Conservation (phyloP, 2,888 invertebrate species). For the Chloromyia formosa region DNA sequence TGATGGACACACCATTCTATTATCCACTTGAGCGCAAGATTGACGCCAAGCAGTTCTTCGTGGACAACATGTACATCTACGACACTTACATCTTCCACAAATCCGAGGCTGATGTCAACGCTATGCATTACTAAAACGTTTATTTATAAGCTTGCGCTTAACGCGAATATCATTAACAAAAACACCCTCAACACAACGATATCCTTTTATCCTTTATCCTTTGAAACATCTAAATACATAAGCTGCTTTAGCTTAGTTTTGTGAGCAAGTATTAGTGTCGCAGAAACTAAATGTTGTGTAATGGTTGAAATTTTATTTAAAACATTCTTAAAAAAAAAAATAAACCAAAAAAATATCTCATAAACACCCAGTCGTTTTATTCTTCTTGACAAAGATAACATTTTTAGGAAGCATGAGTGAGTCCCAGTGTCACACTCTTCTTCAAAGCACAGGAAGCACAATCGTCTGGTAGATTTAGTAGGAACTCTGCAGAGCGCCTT, state of each 20-base stretch:
- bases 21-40: constrained; percentile 80
- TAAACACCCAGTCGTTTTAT: not conserved
- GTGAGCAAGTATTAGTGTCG: constrained; percentile 42
- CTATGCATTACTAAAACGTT: constrained; percentile 45
- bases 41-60: constrained; percentile 69
- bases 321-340: constrained; percentile 26
- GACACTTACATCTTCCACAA: constrained; percentile 75
- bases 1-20: constrained; percentile 68
- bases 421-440: no score
- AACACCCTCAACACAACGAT: not conserved
- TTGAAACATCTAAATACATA: constrained; percentile 8
- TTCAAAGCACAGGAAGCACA: no score
- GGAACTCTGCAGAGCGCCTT: no score
- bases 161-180: not conserved
- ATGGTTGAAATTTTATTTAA: constrained; percentile 11
- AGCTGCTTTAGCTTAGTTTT: constrained; percentile 40
- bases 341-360: constrained; percentile 18
- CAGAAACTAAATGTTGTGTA: constrained; percentile 15
- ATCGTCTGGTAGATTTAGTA: no score
- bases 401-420: no score
- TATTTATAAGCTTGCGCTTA: not conserved
- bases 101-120: constrained; percentile 62
- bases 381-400: no score
- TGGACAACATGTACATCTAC: constrained; percentile 74
- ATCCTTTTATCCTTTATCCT: constrained; percentile 3